phyloP scores from a whole-genome alignment of 2,888 invertebrate genomes.

The Pollenia angustigena region DNA sequence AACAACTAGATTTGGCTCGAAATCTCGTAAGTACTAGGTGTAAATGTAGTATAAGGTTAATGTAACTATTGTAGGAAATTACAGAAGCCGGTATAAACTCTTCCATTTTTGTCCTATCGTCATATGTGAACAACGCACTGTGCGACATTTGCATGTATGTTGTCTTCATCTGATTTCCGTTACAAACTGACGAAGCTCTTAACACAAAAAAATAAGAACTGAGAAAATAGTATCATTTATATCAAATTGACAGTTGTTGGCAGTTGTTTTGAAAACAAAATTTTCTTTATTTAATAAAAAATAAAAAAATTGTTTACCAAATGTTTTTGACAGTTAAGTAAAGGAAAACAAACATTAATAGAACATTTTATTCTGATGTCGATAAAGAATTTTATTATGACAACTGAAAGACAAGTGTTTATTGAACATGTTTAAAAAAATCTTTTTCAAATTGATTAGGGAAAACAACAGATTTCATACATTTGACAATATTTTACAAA shows the following conservation, averaged over 20 bases:
- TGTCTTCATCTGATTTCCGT: slow-evolving; percentile 47
- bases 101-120: too few relatives aligned
- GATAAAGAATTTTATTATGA: slow-evolving; percentile 4
- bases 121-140: too few relatives aligned
- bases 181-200: slow-evolving; percentile 20
- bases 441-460: too few relatives aligned
- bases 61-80: too few relatives aligned
- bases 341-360: not conserved
- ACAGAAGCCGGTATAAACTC: too few relatives aligned
- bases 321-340: slow-evolving; percentile 18
- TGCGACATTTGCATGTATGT: not conserved
- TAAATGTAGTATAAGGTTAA: too few relatives aligned
- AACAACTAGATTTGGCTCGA: too few relatives aligned
- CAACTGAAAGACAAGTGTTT: not conserved
- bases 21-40: too few relatives aligned
- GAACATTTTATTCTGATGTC: not conserved
- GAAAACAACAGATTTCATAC: too few relatives aligned
- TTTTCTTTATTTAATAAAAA: not conserved
- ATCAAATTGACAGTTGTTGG: slow-evolving; percentile 41
- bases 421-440: too few relatives aligned
- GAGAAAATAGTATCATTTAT: slow-evolving; percentile 45
- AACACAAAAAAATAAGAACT: not conserved
- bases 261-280: slow-evolving; percentile 5
- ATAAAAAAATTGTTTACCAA: too few relatives aligned
- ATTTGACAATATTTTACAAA: too few relatives aligned